Base-by-base conservation (phyloP, 2,888 invertebrate genomes). In the Aphidoletes aphidimyza region DNA sequence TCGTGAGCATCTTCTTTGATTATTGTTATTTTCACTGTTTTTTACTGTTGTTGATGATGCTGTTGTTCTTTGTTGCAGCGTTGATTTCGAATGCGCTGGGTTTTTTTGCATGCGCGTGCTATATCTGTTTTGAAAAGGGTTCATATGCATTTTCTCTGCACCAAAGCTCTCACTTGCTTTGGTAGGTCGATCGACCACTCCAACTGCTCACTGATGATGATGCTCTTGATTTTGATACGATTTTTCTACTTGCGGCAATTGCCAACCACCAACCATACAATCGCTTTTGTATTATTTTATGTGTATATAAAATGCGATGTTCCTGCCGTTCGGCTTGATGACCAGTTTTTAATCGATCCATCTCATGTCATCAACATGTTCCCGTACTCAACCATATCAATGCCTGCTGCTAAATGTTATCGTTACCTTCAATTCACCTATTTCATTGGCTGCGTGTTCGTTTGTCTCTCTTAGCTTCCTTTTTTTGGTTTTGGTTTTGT, bases 321-420 rank as follows among this genome's bases (percentile, higher is more conserved):
- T 1, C 2, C 14, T 34, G 69, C n/a, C n/a, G 34, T 26, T 26
- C 30, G 1, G 14, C 30, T 22, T 22, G 54, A 54, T 69, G 69
- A 14, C 34, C 11, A 69, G 26, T 34, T 69, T 34, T 9, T 69
- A 34, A 30, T 30, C 69, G 69, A 69, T 69, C 69, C 30, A 69
- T 69, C 34, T 54, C 22, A 54, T 54, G 54, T 54, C 30, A n/a
- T 69, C 69, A 69, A 69, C 34, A 34, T 69, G 69, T 34, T 69
- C 14, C n/a, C 14, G 69, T 26, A n/a, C 3, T 26, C 11, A 30
- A 2, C 34, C 69, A 69, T 69, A 34, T 69, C 69, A 69, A 69
- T 69, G 69, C 9, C 69, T 69, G 26, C 30, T 17, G 11, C n/a
- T n/a, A 26, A 30, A 69, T 30, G 34, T 69, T 30, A 69, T 69